Evolutionary conservation across 2,113 vertebrate species (phyloP).

Genomic region (Dipodomys stephensi): DNA sequence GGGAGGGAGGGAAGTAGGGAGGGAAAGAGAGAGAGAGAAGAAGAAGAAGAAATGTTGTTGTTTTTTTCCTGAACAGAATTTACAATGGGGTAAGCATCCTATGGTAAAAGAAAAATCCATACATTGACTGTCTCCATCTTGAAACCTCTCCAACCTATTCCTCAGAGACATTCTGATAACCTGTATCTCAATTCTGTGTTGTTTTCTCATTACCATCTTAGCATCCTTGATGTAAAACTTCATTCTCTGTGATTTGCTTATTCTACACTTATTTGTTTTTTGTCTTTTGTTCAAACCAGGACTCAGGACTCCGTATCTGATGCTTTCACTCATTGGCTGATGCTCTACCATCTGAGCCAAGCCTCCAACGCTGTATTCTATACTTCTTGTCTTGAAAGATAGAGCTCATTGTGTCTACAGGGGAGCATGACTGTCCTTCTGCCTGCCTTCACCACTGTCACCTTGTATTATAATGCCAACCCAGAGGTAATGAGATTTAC

Average conservation of each 20-base stretch:
- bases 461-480: not conserved
- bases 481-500: not conserved
- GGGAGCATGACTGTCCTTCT: not conserved
- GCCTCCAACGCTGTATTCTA: too few relatives aligned
- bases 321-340: too few relatives aligned
- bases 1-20: too few relatives aligned
- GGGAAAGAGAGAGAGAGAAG: too few relatives aligned
- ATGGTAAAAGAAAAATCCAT: not conserved
- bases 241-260: not conserved
- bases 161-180: not conserved
- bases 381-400: not conserved
- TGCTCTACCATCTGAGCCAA: too few relatives aligned
- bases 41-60: too few relatives aligned
- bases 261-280: not conserved
- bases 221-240: not conserved
- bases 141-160: not conserved
- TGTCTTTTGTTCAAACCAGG: too few relatives aligned
- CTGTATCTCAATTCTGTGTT: not conserved
- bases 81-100: not conserved
- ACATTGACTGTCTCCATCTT: not conserved
- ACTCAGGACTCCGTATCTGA: too few relatives aligned
- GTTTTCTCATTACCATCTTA: not conserved
- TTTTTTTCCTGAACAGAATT: not conserved
- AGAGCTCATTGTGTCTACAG: not conserved
- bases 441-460: not conserved